Evolutionary conservation across 2,888 invertebrate genomes (phyloP).

Genomic region (Drosophila flavopinicola): DNA sequence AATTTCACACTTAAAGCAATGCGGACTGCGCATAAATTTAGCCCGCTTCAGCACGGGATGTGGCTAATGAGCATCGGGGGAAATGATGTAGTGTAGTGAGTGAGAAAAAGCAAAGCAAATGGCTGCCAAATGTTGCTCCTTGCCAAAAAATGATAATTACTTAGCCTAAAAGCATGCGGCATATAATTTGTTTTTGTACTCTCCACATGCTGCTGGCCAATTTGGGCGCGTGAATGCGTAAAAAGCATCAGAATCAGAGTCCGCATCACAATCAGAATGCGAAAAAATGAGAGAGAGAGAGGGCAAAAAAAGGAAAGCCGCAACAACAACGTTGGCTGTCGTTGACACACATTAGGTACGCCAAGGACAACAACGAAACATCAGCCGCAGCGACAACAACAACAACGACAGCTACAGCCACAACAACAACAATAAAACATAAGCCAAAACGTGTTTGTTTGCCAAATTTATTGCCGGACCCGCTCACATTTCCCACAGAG

Average conservation of each 20-base stretch:
- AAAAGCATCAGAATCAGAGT: conserved; percentile 58
- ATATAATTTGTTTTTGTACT: conserved; percentile 54
- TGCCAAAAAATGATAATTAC: conserved; percentile 70
- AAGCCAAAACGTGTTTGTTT: conserved; percentile 76
- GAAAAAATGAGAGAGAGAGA: conserved; percentile 9
- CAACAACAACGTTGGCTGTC: conserved; percentile 48
- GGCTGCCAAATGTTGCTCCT: conserved; percentile 46
- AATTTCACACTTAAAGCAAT: conserved; percentile 67
- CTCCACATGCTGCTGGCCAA: conserved; percentile 48
- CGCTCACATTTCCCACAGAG: conserved; percentile 59
- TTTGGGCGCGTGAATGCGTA: conserved; percentile 73
- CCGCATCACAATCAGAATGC: conserved; percentile 37
- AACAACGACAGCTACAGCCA: conserved; percentile 23
- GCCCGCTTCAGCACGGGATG: conserved; percentile 19
- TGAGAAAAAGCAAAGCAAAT: conserved; percentile 32
- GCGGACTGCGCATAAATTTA: conserved; percentile 53
- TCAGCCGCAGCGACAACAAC: conserved; percentile 47
- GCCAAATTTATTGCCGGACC: conserved; percentile 74
- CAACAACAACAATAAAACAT: conserved; percentile 72
- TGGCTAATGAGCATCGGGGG: conserved; percentile 70
- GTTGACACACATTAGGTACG: conserved; percentile 73
- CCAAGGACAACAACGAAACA: conserved; percentile 69
- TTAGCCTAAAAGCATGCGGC: conserved; percentile 60
- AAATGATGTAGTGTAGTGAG: conserved; percentile 62
- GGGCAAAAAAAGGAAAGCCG: conserved; percentile 38